These are phyloP conservation scores for Tetrao urogallus DNA, from an alignment of 2,113 vertebrate species.

Conservation along the genomic window DNA sequence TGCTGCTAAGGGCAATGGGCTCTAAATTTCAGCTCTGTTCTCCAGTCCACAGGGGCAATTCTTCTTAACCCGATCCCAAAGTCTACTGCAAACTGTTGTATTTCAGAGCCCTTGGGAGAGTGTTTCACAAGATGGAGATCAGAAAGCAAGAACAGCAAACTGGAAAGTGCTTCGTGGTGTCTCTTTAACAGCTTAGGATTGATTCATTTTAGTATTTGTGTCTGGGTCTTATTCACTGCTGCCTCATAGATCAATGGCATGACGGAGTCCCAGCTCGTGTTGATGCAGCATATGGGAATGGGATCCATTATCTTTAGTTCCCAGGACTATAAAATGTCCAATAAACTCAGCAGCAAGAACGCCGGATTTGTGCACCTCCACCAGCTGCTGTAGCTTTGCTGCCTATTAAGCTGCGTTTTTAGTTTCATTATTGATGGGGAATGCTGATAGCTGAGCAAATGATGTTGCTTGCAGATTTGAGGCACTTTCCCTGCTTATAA, in stretches of 20 bases:
- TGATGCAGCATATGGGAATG: constrained; percentile 52
- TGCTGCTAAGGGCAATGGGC: background rate
- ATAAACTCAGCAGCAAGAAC: constrained; percentile 65
- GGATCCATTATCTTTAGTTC: constrained; percentile 69
- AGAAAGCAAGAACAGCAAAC: constrained; percentile 51
- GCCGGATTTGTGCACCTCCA: constrained; percentile 49
- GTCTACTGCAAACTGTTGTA: background rate
- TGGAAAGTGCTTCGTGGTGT: background rate
- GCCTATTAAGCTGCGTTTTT: constrained; percentile 59
- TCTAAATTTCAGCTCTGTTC: background rate
- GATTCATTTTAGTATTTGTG: constrained; percentile 50
- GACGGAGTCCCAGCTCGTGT: constrained; percentile 42
- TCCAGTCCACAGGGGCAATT: background rate
- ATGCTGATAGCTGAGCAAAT: constrained; percentile 19
- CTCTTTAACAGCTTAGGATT: constrained; percentile 46
- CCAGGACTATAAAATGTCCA: constrained; percentile 69
- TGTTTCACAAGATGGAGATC: constrained; percentile 26
- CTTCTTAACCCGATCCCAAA: constrained; percentile 21
- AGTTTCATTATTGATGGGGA: constrained; percentile 59
- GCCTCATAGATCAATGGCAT: constrained; percentile 39
- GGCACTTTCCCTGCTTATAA: background rate
- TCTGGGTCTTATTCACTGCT: constrained; percentile 22
- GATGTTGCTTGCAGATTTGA: constrained; percentile 21
- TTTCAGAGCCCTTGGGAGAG: constrained; percentile 29
- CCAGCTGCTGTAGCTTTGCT: constrained; percentile 65